Base-by-base conservation (phyloP, 2,797 vertebrate genomes). In the Lutjanus campechanus region DNA sequence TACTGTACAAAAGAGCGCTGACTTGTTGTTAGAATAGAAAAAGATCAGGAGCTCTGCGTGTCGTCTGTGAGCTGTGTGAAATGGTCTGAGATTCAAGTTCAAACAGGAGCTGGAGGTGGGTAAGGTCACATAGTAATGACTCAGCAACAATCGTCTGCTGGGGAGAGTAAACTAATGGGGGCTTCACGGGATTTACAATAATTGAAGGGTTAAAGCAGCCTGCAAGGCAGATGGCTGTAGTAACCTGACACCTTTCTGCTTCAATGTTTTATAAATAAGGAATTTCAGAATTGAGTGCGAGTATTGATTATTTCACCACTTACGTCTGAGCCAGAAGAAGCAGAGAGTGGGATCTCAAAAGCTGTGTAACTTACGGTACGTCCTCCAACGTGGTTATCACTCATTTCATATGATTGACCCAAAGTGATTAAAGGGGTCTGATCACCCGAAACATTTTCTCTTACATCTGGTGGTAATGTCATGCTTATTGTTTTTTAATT, bases 41-140 rank as follows among this genome's bases (percentile, higher is more conserved):
- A 2, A 29, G 5, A 50, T 2, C 15, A 15, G 7, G 22, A 6
- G 53, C 61, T 64, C 2, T 2, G 0, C 0, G 0, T 5, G 19
- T 66, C 43, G 50, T 13, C 6, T 16, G 13, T 11, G 29, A 53
- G 11, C 41, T 0, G 29, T 7, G 73, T 56, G 43, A 10, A 11
- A n/a, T 7, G 59, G 19, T 17, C n/a, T 20, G 54, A 47, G 50
- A n/a, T 20, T 67, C 5, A 49, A 77, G 82, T 76, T 85, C 13
- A 72, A 29, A 2, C 44, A 64, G 72, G 3, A 44, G 68, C 69
- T 29, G 65, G 70, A 62, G 76, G 70, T 72, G 81, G 73, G 10
- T 73, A 51, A 86, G 84, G 87, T 89, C 88, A 85, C 65, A 63
- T 54, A 76, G 79, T 88, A 61, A 74, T 92, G 91, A 92, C 90